Evolutionary conservation across 2,113 vertebrate species (phyloP).

Genomic region (Oryzias javanicus): DNA sequence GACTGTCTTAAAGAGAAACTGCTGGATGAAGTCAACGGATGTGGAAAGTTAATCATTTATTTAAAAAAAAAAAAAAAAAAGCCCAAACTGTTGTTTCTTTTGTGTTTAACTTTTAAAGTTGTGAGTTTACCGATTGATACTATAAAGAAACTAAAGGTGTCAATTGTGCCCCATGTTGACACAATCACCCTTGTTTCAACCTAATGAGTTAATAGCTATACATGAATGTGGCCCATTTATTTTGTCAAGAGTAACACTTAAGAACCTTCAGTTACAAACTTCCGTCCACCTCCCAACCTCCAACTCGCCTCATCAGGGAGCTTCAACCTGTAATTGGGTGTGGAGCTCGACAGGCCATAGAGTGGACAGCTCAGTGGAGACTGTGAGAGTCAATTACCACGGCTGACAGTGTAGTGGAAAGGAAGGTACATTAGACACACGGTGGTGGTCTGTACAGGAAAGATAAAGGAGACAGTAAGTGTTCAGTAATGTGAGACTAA

Average conservation of each 20-base stretch:
- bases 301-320: conserved; percentile 50
- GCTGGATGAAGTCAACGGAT: conserved; percentile 1
- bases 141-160: conserved; percentile 16
- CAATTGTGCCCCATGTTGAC: conserved; percentile 10
- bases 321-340: conserved; percentile 63
- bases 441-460: conserved; percentile 41
- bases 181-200: conserved; percentile 16
- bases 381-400: conserved; percentile 69
- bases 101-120: background rate
- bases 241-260: too few species aligned
- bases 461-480: conserved; percentile 47
- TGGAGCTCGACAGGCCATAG: conserved; percentile 54
- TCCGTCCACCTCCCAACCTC: conserved; percentile 7
- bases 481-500: conserved; percentile 45
- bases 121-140: conserved; percentile 22
- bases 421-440: conserved; percentile 55
- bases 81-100: background rate
- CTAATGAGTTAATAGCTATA: conserved; percentile 31
- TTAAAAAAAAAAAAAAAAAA: background rate
- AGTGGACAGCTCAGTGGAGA: conserved; percentile 61
- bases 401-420: conserved; percentile 56
- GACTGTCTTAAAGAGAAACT: too few species aligned
- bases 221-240: background rate
- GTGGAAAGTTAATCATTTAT: conserved; percentile 13
- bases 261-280: conserved; percentile 48